These are phyloP conservation scores for Serrognathus titanus DNA, from an alignment of 2,888 invertebrate species.

Conservation along the genomic window DNA sequence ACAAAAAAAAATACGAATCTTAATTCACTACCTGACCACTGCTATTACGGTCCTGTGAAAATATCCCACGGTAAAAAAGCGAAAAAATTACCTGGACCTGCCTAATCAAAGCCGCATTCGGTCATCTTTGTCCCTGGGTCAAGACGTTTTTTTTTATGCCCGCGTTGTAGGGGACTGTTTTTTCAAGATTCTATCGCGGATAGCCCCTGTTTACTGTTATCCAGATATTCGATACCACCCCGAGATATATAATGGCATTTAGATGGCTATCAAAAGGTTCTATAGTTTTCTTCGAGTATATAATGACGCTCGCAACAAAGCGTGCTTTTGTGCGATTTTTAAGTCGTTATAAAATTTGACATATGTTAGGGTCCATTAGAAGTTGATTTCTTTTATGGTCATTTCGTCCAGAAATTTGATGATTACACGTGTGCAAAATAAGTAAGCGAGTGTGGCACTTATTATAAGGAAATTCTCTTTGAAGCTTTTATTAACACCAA, in stretches of 20 bases:
- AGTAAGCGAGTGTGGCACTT: no score
- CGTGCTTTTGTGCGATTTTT: conserved; percentile 20
- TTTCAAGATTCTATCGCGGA: conserved; percentile 28
- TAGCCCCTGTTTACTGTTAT: conserved; percentile 33
- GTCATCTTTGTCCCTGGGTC: conserved; percentile 27
- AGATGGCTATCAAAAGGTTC: conserved; percentile 28
- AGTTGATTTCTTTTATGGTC: conserved; percentile 10
- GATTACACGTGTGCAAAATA: not conserved
- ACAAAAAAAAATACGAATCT: conserved; percentile 15
- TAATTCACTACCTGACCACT: conserved; percentile 30
- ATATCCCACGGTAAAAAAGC: conserved; percentile 28
- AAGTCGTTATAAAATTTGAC: conserved; percentile 13
- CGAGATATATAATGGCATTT: conserved; percentile 26
- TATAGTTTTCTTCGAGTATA: conserved; percentile 29
- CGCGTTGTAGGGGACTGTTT: conserved; percentile 17
- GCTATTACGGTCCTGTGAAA: conserved; percentile 22
- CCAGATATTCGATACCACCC: conserved; percentile 32
- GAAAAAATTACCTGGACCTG: conserved; percentile 29
- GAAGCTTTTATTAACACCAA: no score
- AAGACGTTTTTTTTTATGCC: conserved; percentile 22
- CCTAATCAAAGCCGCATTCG: conserved; percentile 25
- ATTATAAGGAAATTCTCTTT: no score
- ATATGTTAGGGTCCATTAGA: conserved; percentile 6
- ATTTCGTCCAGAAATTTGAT: conserved; percentile 2
- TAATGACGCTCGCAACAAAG: conserved; percentile 25